Evolutionary conservation across 1,140 invertebrate genomes (phyloP).

Genomic region (Rhagoletis pomonella): DNA sequence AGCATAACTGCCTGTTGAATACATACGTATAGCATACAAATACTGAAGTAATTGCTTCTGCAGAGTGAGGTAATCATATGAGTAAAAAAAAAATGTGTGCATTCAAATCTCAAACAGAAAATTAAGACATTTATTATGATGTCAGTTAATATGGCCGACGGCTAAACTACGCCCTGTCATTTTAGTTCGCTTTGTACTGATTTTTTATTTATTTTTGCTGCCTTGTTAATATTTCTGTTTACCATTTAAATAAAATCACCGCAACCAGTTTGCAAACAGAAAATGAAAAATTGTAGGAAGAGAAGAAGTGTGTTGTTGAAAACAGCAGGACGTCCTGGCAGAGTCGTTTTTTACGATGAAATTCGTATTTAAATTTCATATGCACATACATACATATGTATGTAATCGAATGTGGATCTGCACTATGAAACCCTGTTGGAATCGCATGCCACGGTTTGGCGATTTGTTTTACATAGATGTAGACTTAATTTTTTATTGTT

Average conservation of each 20-base stretch:
- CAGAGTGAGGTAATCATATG: background rate
- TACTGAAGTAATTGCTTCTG: no score
- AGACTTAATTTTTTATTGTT: no score
- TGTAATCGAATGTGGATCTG: background rate
- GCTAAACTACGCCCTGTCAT: slow-evolving; percentile 29
- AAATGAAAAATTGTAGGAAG: background rate
- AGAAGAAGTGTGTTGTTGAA: background rate
- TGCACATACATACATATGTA: background rate
- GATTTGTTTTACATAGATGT: no score
- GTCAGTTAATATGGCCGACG: slow-evolving; percentile 47
- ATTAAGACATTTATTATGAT: slow-evolving; percentile 50
- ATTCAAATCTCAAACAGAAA: background rate
- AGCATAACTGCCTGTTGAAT: background rate
- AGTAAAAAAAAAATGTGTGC: background rate
- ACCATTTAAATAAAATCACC: background rate
- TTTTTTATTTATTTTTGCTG: background rate
- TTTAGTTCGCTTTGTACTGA: background rate
- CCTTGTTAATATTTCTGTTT: slow-evolving; percentile 20
- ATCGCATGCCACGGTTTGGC: no score
- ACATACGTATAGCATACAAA: background rate
- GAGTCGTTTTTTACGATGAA: background rate
- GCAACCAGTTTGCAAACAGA: slow-evolving; percentile 14
- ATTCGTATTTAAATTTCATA: background rate
- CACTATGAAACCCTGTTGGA: no score
- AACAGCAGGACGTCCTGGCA: slow-evolving; percentile 34